Evolutionary conservation across 2,113 vertebrate genomes (phyloP).

Genomic region (Thalassarche chlororhynchos): DNA sequence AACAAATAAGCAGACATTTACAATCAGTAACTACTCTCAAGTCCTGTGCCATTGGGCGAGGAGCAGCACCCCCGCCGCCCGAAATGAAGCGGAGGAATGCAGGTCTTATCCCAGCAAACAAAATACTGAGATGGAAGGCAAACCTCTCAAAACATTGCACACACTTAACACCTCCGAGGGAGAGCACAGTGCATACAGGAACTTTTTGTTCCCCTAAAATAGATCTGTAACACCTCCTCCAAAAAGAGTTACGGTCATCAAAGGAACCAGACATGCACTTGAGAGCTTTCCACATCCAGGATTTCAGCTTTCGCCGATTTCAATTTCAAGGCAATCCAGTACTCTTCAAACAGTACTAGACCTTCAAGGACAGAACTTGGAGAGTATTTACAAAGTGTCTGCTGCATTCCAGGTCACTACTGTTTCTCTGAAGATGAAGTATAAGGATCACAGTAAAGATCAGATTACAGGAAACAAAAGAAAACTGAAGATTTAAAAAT

Average conservation of each 20-base stretch:
- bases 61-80: background rate
- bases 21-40: background rate
- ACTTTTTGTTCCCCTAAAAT: conserved; percentile 8
- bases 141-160: background rate
- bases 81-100: background rate
- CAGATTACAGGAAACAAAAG: background rate
- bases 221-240: background rate
- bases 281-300: background rate
- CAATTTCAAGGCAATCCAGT: background rate
- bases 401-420: background rate
- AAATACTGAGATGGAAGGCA: background rate
- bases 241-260: background rate
- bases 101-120: background rate
- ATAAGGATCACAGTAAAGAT: background rate
- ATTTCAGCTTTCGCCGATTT: background rate
- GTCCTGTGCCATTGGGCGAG: background rate
- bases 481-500: background rate
- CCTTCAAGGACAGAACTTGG: background rate
- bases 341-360: background rate
- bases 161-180: conserved; percentile 15
- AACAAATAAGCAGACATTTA: background rate
- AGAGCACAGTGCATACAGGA: background rate
- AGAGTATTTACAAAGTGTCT: background rate
- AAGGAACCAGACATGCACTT: background rate
- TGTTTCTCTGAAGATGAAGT: background rate